These are phyloP conservation scores for Caradrina kadenii DNA, from an alignment of 2,888 invertebrate species.

Conservation along the genomic window DNA sequence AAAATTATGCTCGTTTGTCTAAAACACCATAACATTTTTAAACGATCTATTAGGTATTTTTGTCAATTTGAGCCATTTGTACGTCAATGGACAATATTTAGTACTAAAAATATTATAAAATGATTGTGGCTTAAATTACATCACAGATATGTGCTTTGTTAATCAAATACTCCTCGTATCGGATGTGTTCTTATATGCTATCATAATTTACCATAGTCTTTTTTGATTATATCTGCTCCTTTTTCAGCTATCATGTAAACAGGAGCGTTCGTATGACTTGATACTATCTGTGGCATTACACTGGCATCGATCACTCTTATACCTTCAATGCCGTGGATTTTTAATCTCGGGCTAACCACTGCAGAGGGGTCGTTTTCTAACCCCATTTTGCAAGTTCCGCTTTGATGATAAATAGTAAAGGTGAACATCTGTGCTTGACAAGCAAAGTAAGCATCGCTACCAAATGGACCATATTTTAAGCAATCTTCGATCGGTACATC, in stretches of 20 bases:
- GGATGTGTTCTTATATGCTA: conserved; percentile 6
- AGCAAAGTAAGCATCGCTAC: conserved; percentile 93
- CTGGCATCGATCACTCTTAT: conserved; percentile 95
- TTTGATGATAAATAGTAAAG: conserved; percentile 93
- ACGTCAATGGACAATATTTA: not conserved
- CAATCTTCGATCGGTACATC: conserved; percentile 91
- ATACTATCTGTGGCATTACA: conserved; percentile 94
- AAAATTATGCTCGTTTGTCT: not conserved
- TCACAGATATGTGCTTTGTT: conserved; percentile 56
- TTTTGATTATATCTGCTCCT: conserved; percentile 93
- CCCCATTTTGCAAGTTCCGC: conserved; percentile 93
- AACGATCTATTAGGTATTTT: not conserved
- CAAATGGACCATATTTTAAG: conserved; percentile 87
- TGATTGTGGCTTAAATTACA: conserved; percentile 42
- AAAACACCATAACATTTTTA: not conserved
- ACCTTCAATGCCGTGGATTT: conserved; percentile 92
- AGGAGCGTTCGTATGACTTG: conserved; percentile 95
- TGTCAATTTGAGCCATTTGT: not conserved
- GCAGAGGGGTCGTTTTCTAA: conserved; percentile 88
- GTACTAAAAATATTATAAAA: not conserved
- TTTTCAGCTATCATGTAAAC: conserved; percentile 96
- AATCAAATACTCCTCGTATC: not conserved
- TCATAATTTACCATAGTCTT: conserved; percentile 82
- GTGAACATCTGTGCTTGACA: conserved; percentile 92
- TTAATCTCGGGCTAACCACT: conserved; percentile 92